phyloP scores from a whole-genome alignment of 2,888 invertebrate genomes.

The Limnephilus auricula region DNA sequence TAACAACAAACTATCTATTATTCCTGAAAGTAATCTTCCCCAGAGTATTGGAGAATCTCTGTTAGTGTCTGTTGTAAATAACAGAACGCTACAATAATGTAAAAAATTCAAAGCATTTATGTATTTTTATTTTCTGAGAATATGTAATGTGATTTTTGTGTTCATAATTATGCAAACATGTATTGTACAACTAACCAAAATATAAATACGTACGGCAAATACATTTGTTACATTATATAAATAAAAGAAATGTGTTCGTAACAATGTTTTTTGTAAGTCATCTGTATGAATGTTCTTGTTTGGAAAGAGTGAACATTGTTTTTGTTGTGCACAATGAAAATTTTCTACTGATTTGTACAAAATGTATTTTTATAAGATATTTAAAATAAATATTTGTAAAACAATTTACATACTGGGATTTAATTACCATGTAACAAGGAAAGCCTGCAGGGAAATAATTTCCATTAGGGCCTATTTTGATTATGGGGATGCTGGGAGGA shows the following conservation, averaged over 20 bases:
- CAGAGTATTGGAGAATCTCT: no score
- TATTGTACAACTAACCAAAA: neutral
- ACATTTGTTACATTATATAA: neutral
- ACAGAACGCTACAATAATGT: neutral
- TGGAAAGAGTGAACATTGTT: neutral
- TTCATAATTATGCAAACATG: neutral
- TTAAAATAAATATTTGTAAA: conserved; percentile 40
- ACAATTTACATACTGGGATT: neutral
- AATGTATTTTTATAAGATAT: conserved; percentile 59
- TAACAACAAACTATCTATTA: no score
- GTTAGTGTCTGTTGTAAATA: no score
- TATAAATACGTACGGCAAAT: neutral
- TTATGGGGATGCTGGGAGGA: no score
- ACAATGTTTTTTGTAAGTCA: neutral
- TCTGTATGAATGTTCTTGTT: neutral
- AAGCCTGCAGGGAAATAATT: no score
- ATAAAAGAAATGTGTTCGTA: neutral
- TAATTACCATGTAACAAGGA: neutral
- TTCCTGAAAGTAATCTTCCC: no score
- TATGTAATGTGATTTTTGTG: neutral
- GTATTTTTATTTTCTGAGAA: neutral
- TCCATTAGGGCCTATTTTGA: no score
- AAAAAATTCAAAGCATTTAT: neutral
- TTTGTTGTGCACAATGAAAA: conserved; percentile 45
- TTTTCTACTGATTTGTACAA: conserved; percentile 64